Base-by-base conservation (phyloP, 2,113 vertebrate species). In the Phylloscopus trochilus region DNA sequence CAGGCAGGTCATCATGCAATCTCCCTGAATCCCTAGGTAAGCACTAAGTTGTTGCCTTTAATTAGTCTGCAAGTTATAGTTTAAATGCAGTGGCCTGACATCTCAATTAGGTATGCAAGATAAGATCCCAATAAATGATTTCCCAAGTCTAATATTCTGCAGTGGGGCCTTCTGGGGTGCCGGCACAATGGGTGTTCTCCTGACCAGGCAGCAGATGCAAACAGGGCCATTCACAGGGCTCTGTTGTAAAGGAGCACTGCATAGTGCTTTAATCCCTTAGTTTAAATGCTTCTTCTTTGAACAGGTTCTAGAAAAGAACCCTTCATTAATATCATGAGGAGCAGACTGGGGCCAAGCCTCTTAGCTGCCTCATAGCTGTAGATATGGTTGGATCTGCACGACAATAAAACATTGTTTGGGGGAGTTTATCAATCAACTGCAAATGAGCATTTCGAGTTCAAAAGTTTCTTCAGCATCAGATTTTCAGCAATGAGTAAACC, bases 81-180 rank as follows among this genome's bases (percentile, higher is more conserved):
- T 89, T 96, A 95, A 80, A 81, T 92, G 80, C 35, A 51, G 41
- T 72, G 82, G 20, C 77, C 55, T 93, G 76, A 89, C 90, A 94
- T 90, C 95, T 87, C 93, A 87, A 67, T 93, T 95, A 95, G 67
- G 95, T 83, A 93, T 94, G 92, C 85, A 75, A 96, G 95, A 96
- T 90, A 96, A 95, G 87, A 85, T n/a, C 52, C 89, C 26, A 82
- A 60, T 68, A 94, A 84, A 80, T 67, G 86, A 90, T 87, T 96
- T 89, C 96, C 90, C 68, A 63, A 81, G 88, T 87, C 92, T 92
- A 49, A 93, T 94, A 92, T 89, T 93, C 68, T 76, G 62, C 58
- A 44, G 37, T 43, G 47, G 77, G 60, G 67, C 56, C 64, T 86
- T 84, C 55, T 95, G 80, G 75, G 90, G 52, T 51, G 51, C 46